Percentiles rank a stretch among this genome's conserved stretches.
Evolutionary conservation across 2,888 invertebrate species (phyloP).

Genomic region (Gnatocerus cornutus): DNA sequence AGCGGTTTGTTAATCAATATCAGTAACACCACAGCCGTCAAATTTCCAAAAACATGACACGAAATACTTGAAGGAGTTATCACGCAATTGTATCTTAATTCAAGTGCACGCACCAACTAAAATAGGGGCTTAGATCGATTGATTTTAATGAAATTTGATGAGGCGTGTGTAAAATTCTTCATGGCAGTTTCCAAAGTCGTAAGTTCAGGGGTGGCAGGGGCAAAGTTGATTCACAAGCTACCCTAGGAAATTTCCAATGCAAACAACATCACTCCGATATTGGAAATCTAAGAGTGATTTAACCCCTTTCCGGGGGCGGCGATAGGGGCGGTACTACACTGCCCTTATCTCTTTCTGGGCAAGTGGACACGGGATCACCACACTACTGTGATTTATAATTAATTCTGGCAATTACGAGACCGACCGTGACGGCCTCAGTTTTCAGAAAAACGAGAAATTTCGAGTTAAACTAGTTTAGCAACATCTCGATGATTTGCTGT

Average conservation of each 20-base stretch:
- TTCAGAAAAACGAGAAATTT: too few relatives aligned
- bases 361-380: constrained; percentile 29
- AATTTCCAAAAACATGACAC: constrained; percentile 7
- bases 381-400: constrained; percentile 34
- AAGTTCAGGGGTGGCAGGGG: constrained; percentile 17
- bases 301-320: constrained; percentile 17
- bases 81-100: constrained; percentile 38
- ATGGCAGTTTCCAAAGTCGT: constrained; percentile 29
- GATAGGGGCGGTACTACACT: neutral
- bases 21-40: constrained; percentile 3
- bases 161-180: constrained; percentile 31
- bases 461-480: too few relatives aligned
- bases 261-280: constrained; percentile 38
- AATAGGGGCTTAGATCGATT: constrained; percentile 18
- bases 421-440: neutral
- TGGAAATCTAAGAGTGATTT: constrained; percentile 38
- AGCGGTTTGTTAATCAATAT: constrained; percentile 26
- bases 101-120: constrained; percentile 28
- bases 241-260: constrained; percentile 37
- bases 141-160: constrained; percentile 36
- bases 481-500: too few relatives aligned
- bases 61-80: constrained; percentile 25
- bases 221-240: constrained; percentile 38
- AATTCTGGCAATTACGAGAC: constrained; percentile 28
- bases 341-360: constrained; percentile 38